Evolutionary conservation across 2,888 invertebrate species (phyloP).

Genomic region (Sinelater perroti): DNA sequence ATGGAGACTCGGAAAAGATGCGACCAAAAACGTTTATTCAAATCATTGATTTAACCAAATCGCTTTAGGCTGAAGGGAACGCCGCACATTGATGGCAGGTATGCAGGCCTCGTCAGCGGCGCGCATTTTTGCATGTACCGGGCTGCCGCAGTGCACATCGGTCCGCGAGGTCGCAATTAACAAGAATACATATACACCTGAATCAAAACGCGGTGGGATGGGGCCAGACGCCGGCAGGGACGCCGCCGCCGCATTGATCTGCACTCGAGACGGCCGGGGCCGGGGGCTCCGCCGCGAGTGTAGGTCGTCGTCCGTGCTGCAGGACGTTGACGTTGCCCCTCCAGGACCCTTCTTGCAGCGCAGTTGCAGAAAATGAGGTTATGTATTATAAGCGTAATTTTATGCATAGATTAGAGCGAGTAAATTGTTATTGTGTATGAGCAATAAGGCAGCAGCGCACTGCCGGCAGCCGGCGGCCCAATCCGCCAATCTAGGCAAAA

Average conservation of each 20-base stretch:
- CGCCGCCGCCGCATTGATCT: constrained; percentile 59
- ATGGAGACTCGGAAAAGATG: no score
- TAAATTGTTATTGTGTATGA: no score
- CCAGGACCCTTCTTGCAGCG: constrained; percentile 26
- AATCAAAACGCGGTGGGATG: constrained; percentile 59
- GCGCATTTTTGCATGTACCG: background rate
- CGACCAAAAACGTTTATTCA: no score
- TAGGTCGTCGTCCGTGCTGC: constrained; percentile 57
- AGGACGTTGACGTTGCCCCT: constrained; percentile 56
- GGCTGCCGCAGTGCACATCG: background rate
- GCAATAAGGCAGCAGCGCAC: no score
- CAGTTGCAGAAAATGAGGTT: constrained; percentile 18
- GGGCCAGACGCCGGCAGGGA: constrained; percentile 70
- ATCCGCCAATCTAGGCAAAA: no score
- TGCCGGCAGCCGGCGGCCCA: no score
- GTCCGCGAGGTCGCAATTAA: background rate
- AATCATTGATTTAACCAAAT: no score
- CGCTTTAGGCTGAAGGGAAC: no score
- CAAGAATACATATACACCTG: constrained; percentile 7
- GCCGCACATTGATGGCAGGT: no score
- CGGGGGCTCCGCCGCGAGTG: constrained; percentile 59
- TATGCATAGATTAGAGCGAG: constrained; percentile 1
- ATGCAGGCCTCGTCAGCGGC: no score
- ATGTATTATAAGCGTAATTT: constrained; percentile 18
- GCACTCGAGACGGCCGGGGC: constrained; percentile 64